Evolutionary conservation across 2,888 invertebrate species (phyloP).

Genomic region (Zootermopsis nevadensis): DNA sequence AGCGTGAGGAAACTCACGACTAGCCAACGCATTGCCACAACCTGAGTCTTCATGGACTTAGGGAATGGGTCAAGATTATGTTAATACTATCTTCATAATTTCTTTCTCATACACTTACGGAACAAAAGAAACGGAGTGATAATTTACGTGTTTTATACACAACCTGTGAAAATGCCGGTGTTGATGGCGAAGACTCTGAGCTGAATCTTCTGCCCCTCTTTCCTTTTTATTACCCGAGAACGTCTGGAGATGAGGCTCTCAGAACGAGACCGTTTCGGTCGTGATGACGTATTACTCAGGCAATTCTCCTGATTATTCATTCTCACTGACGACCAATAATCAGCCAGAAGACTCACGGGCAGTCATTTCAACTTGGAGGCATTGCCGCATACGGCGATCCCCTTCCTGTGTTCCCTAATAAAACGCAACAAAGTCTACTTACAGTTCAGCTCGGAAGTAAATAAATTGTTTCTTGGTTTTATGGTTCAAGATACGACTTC

Average conservation of each 20-base stretch:
- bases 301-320: slow-evolving; percentile 2
- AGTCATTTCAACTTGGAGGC: not conserved
- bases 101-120: no score
- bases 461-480: not conserved
- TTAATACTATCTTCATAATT: no score
- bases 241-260: not conserved
- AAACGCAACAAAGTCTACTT: not conserved
- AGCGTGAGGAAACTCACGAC: no score
- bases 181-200: not conserved
- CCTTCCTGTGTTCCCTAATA: not conserved
- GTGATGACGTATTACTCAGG: not conserved
- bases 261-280: not conserved
- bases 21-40: no score
- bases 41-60: no score
- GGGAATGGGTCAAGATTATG: no score
- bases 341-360: not conserved
- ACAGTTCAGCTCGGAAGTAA: not conserved
- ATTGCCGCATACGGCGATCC: not conserved
- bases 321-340: not conserved
- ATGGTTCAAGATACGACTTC: no score
- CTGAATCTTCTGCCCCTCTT: not conserved
- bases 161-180: not conserved
- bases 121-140: no score
- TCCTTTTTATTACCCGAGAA: not conserved
- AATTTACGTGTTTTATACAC: not conserved